Conservation (phyloP, 2,797 vertebrate genomes). For the Pelodytes ibericus region DNA sequence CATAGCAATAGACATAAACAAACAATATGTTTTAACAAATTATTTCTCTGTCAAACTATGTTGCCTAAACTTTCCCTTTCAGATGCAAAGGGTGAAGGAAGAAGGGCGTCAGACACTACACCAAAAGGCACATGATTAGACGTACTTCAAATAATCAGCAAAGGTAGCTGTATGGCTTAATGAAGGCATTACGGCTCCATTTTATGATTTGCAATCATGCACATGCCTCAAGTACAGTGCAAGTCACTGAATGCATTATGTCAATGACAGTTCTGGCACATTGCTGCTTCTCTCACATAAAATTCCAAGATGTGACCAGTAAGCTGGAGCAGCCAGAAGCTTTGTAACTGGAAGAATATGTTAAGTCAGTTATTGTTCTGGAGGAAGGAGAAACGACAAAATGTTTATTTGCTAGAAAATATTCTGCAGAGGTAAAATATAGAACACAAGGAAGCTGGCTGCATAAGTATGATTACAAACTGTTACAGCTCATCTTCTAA, state of each 20-base stretch:
- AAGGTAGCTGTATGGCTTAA: constrained; percentile 39
- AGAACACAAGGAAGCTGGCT: no score
- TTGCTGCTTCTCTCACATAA: background rate
- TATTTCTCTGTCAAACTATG: background rate
- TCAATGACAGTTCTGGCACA: constrained; percentile 17
- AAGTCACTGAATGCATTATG: constrained; percentile 32
- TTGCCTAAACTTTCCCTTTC: background rate
- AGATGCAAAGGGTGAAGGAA: background rate
- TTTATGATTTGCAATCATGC: constrained; percentile 44
- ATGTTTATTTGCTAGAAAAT: background rate
- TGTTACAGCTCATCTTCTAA: no score
- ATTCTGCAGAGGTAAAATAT: no score
- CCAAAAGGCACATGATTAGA: constrained; percentile 38
- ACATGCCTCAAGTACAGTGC: constrained; percentile 22
- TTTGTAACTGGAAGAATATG: background rate
- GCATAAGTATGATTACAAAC: no score
- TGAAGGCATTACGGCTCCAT: constrained; percentile 31
- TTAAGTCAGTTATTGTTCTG: background rate
- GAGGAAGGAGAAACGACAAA: background rate
- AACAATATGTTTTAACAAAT: no score
- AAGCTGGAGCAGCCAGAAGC: background rate
- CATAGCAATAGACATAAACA: no score
- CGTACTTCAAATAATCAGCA: constrained; percentile 42
- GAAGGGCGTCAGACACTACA: constrained; percentile 10
- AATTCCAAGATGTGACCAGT: background rate